Conservation (phyloP, 2,888 invertebrate genomes). For the Yponomeuta sedellus region DNA sequence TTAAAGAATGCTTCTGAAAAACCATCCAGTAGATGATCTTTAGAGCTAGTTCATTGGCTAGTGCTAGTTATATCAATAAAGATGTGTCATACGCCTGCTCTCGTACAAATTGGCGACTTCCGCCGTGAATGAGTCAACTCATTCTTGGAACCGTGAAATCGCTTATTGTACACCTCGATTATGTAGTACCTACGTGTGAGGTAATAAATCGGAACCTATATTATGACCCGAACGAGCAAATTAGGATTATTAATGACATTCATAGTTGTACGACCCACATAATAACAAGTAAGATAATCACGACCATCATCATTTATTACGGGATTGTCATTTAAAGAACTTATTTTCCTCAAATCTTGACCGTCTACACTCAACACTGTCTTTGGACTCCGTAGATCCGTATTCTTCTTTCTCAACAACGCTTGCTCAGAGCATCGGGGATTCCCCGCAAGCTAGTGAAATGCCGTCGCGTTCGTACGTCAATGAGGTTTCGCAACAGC, state of each 20-base stretch:
- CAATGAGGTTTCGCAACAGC: conserved; percentile 68
- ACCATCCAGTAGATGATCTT: neutral
- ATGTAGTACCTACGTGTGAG: neutral
- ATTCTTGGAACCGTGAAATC: conserved; percentile 35
- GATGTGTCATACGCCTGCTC: conserved; percentile 15
- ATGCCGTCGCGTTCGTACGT: conserved; percentile 12
- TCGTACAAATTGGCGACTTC: conserved; percentile 42
- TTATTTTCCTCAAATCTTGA: neutral
- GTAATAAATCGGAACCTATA: neutral
- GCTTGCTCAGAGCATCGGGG: conserved; percentile 1
- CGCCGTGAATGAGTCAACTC: conserved; percentile 42
- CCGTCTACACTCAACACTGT: neutral
- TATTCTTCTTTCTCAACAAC: neutral
- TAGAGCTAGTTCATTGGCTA: conserved; percentile 5
- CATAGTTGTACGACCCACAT: neutral
- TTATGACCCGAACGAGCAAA: neutral
- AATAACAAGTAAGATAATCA: neutral
- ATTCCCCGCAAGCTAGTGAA: conserved; percentile 9
- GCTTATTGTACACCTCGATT: conserved; percentile 1
- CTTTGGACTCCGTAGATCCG: neutral
- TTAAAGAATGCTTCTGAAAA: too few species aligned
- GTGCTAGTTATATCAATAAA: conserved; percentile 13
- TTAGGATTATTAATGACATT: neutral
- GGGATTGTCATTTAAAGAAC: neutral
- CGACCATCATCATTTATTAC: neutral